phyloP scores from a whole-genome alignment of 2,888 invertebrate species.

The Erebia ligea region DNA sequence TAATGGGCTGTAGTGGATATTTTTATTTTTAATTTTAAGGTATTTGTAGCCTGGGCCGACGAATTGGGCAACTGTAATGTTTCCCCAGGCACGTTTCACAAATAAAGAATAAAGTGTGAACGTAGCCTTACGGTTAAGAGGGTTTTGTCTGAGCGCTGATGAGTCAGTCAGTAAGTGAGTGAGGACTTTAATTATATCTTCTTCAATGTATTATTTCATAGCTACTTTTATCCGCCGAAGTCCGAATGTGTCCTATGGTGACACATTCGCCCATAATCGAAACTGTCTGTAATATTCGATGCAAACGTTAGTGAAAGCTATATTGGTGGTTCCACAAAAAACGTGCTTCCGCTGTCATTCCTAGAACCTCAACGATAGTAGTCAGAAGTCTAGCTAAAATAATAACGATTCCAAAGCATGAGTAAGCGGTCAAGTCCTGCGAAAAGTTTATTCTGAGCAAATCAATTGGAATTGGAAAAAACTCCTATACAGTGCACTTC shows the following conservation, averaged over 20 bases:
- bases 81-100: too few species aligned
- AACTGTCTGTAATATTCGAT: constrained; percentile 40
- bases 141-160: neutral
- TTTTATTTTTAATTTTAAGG: too few species aligned
- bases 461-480: too few species aligned
- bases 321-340: constrained; percentile 25
- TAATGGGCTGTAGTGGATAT: too few species aligned
- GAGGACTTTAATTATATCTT: too few species aligned
- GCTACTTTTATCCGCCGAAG: neutral
- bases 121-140: too few species aligned
- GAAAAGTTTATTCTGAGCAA: too few species aligned
- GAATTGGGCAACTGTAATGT: too few species aligned
- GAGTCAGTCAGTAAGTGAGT: neutral
- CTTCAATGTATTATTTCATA: neutral
- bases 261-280: constrained; percentile 23
- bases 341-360: constrained; percentile 3
- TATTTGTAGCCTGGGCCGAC: too few species aligned
- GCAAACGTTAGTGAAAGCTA: constrained; percentile 36
- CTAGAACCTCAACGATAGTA: neutral
- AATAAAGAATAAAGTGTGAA: too few species aligned
- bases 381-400: neutral
- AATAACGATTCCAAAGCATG: neutral
- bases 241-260: constrained; percentile 5
- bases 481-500: too few species aligned
- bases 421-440: too few species aligned